phyloP scores from a whole-genome alignment of 2,113 vertebrate species.

The Cochlearius cochlearius region DNA sequence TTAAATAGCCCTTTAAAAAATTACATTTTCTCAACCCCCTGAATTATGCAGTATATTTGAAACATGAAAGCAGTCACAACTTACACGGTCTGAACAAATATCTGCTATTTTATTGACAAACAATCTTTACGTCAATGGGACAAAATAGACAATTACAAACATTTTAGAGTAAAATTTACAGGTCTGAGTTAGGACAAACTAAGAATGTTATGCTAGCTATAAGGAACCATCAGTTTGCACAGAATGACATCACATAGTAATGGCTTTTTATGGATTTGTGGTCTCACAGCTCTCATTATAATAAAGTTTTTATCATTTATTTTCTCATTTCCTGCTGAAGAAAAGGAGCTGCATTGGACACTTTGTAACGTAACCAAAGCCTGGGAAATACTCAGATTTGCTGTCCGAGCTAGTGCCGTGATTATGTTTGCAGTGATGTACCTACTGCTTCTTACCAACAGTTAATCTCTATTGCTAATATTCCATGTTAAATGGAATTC shows the following conservation, averaged over 20 bases:
- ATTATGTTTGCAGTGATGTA: too few relatives aligned
- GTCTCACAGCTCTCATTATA: not conserved
- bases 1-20: not conserved
- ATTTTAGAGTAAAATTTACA: not conserved
- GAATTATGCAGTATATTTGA: not conserved
- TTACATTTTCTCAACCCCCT: not conserved
- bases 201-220: not conserved
- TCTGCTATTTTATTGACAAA: not conserved
- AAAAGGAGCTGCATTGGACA: not conserved
- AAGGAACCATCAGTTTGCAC: not conserved
- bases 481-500: not conserved
- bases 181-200: too few relatives aligned
- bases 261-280: not conserved
- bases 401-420: fast-evolving
- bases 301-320: not conserved
- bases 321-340: not conserved
- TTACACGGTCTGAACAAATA: not conserved
- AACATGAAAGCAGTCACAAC: not conserved
- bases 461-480: not conserved
- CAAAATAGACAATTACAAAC: not conserved
- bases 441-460: not conserved
- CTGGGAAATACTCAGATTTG: not conserved
- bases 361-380: not conserved
- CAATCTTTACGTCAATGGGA: not conserved
- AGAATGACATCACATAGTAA: not conserved